Evolutionary conservation across 2,113 vertebrate genomes (phyloP).

Genomic region (Motacilla alba): DNA sequence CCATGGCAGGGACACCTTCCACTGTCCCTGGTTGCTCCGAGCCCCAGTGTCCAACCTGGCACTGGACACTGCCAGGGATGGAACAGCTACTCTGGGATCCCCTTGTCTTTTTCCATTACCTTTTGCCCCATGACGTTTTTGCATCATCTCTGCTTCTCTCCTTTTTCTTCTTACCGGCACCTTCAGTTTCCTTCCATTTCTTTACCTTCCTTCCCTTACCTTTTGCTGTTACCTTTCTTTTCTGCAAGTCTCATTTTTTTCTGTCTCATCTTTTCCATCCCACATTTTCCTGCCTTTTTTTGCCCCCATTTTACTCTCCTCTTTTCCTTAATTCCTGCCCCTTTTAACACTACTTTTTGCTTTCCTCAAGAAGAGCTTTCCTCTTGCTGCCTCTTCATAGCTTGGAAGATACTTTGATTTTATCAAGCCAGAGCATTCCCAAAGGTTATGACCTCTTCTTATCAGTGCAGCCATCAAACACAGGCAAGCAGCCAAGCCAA

Average conservation of each 20-base stretch:
- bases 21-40: background rate
- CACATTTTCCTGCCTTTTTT: background rate
- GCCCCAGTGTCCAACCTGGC: accelerated
- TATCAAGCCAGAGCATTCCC: background rate
- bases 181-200: background rate
- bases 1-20: background rate
- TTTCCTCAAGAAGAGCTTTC: background rate
- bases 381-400: accelerated
- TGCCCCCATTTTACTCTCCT: background rate
- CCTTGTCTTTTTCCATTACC: background rate
- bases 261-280: background rate
- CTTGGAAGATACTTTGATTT: background rate
- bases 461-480: background rate
- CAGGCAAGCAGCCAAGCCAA: background rate
- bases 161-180: background rate
- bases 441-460: background rate
- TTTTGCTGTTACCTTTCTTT: background rate
- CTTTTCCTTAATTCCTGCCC: background rate
- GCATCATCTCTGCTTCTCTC: background rate
- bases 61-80: background rate
- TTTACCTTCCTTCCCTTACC: background rate
- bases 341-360: background rate
- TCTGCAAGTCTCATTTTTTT: background rate
- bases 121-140: background rate
- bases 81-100: background rate